These are phyloP conservation scores for Gymnocheta viridis DNA, from an alignment of 2,888 invertebrate genomes.

Conservation along the genomic window DNA sequence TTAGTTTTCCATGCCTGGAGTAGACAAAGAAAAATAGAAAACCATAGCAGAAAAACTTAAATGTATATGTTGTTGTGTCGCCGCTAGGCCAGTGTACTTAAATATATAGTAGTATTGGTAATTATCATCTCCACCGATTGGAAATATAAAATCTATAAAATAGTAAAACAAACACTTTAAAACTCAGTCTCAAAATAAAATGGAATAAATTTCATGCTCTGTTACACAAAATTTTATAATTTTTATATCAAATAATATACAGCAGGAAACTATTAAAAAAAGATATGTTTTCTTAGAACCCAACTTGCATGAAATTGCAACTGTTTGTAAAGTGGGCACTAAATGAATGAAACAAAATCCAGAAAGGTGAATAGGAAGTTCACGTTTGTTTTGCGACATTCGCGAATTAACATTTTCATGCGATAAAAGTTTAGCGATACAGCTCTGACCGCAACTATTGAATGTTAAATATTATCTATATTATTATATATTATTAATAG, in stretches of 20 bases:
- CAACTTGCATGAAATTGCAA: no score
- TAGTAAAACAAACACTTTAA: constrained; percentile 37
- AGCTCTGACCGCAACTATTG: no score
- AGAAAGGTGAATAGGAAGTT: no score
- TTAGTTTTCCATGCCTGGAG: background rate
- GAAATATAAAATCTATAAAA: constrained; percentile 37
- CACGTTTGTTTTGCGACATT: no score
- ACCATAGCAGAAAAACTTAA: background rate
- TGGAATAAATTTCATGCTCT: background rate
- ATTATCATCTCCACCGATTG: constrained; percentile 16
- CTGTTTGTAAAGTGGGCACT: no score
- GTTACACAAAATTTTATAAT: background rate
- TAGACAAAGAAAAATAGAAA: background rate
- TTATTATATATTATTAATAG: no score
- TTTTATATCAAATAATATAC: background rate
- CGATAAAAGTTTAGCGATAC: no score
- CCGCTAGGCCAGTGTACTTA: background rate
- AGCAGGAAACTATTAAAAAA: background rate
- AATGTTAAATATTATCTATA: no score
- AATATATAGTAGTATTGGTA: background rate
- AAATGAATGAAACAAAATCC: no score
- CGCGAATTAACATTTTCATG: no score
- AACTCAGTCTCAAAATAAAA: constrained; percentile 18
- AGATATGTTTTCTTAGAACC: no score
- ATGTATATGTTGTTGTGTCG: background rate